These are phyloP conservation scores for Notarius quadriscutis DNA, from an alignment of 2,113 vertebrate genomes.

Conservation along the genomic window DNA sequence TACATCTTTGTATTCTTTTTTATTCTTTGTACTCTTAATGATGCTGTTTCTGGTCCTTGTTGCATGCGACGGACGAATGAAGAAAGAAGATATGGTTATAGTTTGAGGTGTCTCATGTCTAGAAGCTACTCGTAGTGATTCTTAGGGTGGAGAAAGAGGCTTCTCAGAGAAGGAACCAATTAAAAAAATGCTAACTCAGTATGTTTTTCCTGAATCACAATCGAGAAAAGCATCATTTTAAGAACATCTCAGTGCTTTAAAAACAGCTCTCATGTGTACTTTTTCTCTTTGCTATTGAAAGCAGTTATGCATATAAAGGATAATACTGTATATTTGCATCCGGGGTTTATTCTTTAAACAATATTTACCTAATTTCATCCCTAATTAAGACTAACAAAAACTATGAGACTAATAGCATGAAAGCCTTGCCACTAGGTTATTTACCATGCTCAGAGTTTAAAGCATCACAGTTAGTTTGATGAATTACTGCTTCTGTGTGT, in stretches of 20 bases:
- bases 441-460: slow-evolving; percentile 1
- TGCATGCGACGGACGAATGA: too few relatives aligned
- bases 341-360: background rate
- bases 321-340: background rate
- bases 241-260: background rate
- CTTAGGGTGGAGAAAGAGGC: background rate
- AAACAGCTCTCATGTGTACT: background rate
- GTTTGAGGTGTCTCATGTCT: background rate
- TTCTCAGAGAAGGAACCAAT: background rate
- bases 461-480: slow-evolving; percentile 28
- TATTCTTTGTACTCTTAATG: too few relatives aligned
- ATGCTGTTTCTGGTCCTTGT: too few relatives aligned
- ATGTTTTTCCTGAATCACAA: background rate
- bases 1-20: too few relatives aligned
- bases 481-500: slow-evolving; percentile 21
- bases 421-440: background rate
- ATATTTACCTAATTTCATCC: background rate
- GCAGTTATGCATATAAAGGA: background rate
- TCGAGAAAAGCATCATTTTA: background rate
- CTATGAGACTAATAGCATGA: background rate
- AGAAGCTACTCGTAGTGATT: background rate
- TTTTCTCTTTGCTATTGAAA: background rate
- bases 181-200: background rate
- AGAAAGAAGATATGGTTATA: background rate
- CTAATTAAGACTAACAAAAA: slow-evolving; percentile 11